Conservation (phyloP, 2,888 invertebrate species). For the Criorhina ranunculi region DNA sequence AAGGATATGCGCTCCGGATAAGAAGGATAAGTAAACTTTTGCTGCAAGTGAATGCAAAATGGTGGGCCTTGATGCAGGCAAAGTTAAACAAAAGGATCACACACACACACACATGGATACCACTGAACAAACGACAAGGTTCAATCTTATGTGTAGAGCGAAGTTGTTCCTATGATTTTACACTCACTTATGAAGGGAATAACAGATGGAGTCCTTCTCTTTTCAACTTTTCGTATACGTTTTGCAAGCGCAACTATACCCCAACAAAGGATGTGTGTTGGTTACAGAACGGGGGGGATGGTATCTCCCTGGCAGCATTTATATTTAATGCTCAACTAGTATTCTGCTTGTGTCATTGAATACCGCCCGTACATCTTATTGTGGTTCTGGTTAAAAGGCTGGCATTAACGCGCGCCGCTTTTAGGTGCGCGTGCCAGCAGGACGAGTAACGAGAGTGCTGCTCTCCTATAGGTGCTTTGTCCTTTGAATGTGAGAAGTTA, state of each 20-base stretch:
- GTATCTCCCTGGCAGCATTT: conserved; percentile 38
- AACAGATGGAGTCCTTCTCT: conserved; percentile 25
- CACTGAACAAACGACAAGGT: too few relatives aligned
- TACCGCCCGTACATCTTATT: conserved; percentile 53
- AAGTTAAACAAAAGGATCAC: conserved; percentile 52
- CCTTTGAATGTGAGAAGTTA: conserved; percentile 64
- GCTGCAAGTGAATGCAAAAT: conserved; percentile 35
- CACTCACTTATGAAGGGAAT: conserved; percentile 51
- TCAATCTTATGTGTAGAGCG: not conserved
- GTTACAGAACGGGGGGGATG: not conserved
- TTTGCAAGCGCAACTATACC: conserved; percentile 16
- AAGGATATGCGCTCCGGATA: conserved; percentile 41
- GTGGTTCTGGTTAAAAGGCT: conserved; percentile 46
- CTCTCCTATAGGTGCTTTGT: conserved; percentile 51
- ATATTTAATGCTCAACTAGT: conserved; percentile 73
- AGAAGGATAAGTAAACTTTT: conserved; percentile 40
- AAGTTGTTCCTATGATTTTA: conserved; percentile 62
- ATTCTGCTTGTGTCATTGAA: conserved; percentile 65
- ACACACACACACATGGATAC: not conserved
- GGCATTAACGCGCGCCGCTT: conserved; percentile 6
- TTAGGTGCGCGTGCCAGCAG: not conserved
- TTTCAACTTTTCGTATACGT: conserved; percentile 10
- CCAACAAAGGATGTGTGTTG: conserved; percentile 12
- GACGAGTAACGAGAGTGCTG: conserved; percentile 21
- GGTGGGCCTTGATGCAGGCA: conserved; percentile 40